phyloP scores from a whole-genome alignment of 1,140 invertebrate species.

The Macrobrachium nipponense region DNA sequence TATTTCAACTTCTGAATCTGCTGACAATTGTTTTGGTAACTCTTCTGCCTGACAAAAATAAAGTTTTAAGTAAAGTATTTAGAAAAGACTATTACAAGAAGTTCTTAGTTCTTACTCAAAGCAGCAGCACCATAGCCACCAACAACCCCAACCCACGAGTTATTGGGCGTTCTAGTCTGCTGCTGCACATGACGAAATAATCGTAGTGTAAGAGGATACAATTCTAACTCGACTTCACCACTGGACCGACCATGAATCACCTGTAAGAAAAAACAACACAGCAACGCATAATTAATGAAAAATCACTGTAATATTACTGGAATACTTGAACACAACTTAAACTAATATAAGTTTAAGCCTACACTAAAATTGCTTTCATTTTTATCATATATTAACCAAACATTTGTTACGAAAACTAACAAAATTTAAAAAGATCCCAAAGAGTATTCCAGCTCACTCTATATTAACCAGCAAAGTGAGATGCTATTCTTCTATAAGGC shows the following conservation, averaged over 20 bases:
- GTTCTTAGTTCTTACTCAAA: slow-evolving; percentile 72
- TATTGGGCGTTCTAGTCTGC: slow-evolving; percentile 65
- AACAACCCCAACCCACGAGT: slow-evolving; percentile 74
- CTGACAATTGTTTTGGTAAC: background rate
- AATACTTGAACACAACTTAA: no score
- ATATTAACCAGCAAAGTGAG: no score
- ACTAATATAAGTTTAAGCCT: no score
- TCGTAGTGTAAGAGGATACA: slow-evolving; percentile 83
- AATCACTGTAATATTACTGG: no score
- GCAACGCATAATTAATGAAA: background rate
- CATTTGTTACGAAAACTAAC: no score
- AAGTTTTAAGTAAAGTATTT: background rate
- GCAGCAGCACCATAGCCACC: slow-evolving; percentile 79
- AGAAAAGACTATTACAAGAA: background rate
- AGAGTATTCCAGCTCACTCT: no score
- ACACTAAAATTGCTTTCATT: no score
- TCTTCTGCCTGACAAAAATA: background rate
- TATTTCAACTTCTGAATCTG: background rate
- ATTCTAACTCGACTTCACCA: slow-evolving; percentile 79
- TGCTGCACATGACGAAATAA: slow-evolving; percentile 79
- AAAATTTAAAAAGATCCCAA: no score
- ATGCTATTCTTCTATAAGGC: no score
- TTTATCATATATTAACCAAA: no score
- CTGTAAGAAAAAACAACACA: slow-evolving; percentile 62
- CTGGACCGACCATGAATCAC: slow-evolving; percentile 67